Conservation (phyloP, 2,797 vertebrate genomes). For the Sebastes glaucus region DNA sequence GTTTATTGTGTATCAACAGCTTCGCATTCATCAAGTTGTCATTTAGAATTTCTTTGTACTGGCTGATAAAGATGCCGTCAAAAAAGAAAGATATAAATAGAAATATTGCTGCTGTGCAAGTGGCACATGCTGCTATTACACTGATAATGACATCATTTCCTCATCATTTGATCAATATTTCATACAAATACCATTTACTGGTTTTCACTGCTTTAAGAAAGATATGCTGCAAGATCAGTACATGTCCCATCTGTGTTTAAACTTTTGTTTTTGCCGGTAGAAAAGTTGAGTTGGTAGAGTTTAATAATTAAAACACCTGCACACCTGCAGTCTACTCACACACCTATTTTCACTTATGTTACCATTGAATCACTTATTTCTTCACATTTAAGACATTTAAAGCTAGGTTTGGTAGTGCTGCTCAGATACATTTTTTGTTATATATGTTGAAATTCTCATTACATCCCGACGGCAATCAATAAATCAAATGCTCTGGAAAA, state of each 20-base stretch:
- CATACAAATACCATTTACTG: neutral
- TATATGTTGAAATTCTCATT: too few relatives aligned
- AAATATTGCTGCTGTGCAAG: neutral
- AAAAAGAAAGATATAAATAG: neutral
- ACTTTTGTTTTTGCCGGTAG: neutral
- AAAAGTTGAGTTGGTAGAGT: neutral
- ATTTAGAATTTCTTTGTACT: neutral
- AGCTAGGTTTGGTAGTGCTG: too few relatives aligned
- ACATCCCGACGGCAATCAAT: too few relatives aligned
- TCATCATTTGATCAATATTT: neutral
- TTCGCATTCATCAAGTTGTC: slow-evolving; percentile 10
- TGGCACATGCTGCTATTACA: neutral
- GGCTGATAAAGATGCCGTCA: neutral
- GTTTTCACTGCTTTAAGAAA: neutral
- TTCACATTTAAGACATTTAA: too few relatives aligned
- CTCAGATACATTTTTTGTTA: too few relatives aligned
- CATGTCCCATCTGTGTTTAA: neutral
- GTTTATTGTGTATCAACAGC: neutral
- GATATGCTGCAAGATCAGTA: neutral
- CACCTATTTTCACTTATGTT: neutral
- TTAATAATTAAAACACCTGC: neutral
- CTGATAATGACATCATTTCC: neutral
- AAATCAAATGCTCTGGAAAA: fast-evolving
- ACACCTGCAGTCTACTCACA: neutral
- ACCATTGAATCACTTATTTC: too few relatives aligned